Evolutionary conservation across 2,888 invertebrate genomes (phyloP), one percentile per base, ranked within the genome.

Genomic region (Hydrotaea cyrtoneurina): DNA sequence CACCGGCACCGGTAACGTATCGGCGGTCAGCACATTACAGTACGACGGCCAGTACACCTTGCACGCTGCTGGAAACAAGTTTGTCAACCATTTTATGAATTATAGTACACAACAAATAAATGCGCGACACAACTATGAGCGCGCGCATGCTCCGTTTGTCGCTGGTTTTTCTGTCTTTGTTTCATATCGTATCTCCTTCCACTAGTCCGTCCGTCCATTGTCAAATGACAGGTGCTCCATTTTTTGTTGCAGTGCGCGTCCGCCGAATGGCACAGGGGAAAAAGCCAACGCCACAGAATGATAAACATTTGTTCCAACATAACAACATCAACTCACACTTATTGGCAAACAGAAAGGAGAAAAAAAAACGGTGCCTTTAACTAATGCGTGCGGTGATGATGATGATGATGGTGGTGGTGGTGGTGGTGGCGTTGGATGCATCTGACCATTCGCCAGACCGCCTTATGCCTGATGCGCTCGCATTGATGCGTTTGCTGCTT

Each of bases 141-240:
- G 69, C 59, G 82, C 85, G 72, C 85, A 85, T 76, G 73, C 79
- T 85, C 53, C 62, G 17, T 62, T 62, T 62, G 59, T 59, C 19
- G 59, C 59, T 4, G 23, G 23, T 26, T 26, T 72, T 76, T 39
- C 39, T 31, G 39, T 3, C 13, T 8, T 39, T 39, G 39, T 13
- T 39, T 39, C 10, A 39, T 39, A 8, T 39, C 39, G 55, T 74
- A 59, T 59, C 59, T 62, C 31, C 62, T 62, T 31, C n/a, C 62
- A 62, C 17, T n/a, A 10, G 62, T 62, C n/a, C 23, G 62, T 62
- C 62, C n/a, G 80, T 75, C 80, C 82, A 75, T 83, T 82, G 85
- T 85, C 82, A 83, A 82, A 71, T 82, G 86, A 86, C 87, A 87
- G 87, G 87, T 87, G 87, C 87, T 87, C 87, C 85, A 86, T 87